Evolutionary conservation across 2,888 invertebrate genomes (phyloP).

Genomic region (Romanomermis culicivorax): DNA sequence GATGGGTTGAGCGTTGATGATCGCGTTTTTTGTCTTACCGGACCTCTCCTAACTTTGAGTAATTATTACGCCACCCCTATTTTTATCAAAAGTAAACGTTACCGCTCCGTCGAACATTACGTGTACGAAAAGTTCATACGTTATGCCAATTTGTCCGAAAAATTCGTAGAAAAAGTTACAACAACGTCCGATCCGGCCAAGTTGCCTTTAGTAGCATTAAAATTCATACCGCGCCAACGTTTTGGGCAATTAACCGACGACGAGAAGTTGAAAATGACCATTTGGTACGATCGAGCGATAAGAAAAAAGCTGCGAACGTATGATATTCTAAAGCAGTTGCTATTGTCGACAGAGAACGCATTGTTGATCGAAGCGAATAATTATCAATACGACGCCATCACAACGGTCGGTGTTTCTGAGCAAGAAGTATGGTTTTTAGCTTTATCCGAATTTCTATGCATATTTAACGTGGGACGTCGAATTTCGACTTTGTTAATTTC

Average conservation of each 20-base stretch:
- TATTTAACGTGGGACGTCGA: too few relatives aligned
- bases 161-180: conserved; percentile 20
- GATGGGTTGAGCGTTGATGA: conserved; percentile 1
- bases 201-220: conserved; percentile 11
- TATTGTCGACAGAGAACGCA: conserved; percentile 23
- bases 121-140: conserved; percentile 14
- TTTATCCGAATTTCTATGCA: not conserved
- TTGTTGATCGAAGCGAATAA: conserved; percentile 19
- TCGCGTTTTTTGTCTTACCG: conserved; percentile 4
- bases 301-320: conserved; percentile 21
- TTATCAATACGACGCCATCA: not conserved
- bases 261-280: conserved; percentile 25
- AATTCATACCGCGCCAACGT: not conserved
- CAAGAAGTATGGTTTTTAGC: not conserved
- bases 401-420: not conserved
- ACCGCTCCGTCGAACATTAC: conserved; percentile 11
- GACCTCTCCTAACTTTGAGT: conserved; percentile 3
- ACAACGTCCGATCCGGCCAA: conserved; percentile 22
- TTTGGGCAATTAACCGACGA: conserved; percentile 17
- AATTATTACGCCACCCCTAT: conserved; percentile 8
- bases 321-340: conserved; percentile 21
- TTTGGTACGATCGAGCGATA: conserved; percentile 4
- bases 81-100: not conserved
- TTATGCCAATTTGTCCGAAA: conserved; percentile 19
- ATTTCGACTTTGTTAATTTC: too few relatives aligned